Evolutionary conservation across 2,888 invertebrate genomes (phyloP).

Genomic region (Lissocephala sabroskyi): DNA sequence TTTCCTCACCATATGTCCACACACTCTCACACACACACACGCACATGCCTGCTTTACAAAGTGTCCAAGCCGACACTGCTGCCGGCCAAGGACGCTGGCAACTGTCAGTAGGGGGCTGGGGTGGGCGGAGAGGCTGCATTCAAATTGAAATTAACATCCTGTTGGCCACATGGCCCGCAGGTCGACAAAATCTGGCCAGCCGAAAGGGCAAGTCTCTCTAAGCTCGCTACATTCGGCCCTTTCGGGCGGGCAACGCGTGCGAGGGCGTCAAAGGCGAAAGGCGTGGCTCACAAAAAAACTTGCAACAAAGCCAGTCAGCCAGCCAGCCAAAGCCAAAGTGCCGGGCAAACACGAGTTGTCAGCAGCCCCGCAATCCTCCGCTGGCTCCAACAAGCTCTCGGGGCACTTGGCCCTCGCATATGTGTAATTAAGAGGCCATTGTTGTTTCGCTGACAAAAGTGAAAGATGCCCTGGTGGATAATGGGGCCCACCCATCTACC

Average conservation of each 20-base stretch:
- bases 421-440: constrained; percentile 70
- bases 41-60: too few relatives aligned
- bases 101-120: constrained; percentile 17
- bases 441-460: constrained; percentile 71
- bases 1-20: constrained; percentile 18
- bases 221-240: too few relatives aligned
- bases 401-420: constrained; percentile 27
- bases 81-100: constrained; percentile 40
- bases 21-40: too few relatives aligned
- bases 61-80: constrained; percentile 24
- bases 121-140: constrained; percentile 26
- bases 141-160: constrained; percentile 61
- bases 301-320: constrained; percentile 41
- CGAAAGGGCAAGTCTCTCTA: not conserved
- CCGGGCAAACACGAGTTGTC: constrained; percentile 51
- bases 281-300: constrained; percentile 30
- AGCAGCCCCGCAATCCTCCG: constrained; percentile 32
- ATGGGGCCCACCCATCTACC: constrained; percentile 27
- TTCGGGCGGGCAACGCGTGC: constrained; percentile 47
- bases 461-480: constrained; percentile 70
- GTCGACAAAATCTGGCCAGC: not conserved
- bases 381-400: constrained; percentile 5
- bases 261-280: constrained; percentile 32
- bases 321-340: constrained; percentile 47
- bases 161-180: constrained; percentile 27